These are phyloP conservation scores for Hirtodrosophila confusa DNA, from an alignment of 2,888 invertebrate genomes.

Conservation along the genomic window DNA sequence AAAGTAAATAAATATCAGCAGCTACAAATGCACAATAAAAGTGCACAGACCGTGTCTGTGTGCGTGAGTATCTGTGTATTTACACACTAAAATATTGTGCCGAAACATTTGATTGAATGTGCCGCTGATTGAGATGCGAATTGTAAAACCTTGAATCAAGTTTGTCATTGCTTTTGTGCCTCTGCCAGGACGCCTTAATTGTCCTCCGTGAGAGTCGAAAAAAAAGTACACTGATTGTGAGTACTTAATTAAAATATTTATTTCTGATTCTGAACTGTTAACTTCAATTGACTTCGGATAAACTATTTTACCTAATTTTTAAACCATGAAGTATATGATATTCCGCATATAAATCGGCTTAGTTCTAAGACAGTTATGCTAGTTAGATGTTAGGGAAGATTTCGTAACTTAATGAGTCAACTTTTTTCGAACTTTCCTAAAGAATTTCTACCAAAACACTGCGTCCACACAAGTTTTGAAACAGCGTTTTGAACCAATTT, in stretches of 20 bases:
- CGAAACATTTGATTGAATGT: constrained; percentile 66
- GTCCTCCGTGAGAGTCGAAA: not conserved
- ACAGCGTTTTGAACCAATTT: too few relatives aligned
- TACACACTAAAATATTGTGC: constrained; percentile 44
- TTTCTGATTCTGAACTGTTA: not conserved
- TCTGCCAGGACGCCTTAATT: constrained; percentile 27
- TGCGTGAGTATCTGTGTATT: constrained; percentile 30
- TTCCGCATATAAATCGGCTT: too few relatives aligned
- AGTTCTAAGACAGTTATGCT: too few relatives aligned
- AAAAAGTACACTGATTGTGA: not conserved
- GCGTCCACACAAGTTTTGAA: too few relatives aligned
- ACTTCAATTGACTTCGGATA: too few relatives aligned
- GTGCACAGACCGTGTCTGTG: constrained; percentile 31
- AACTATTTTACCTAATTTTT: too few relatives aligned
- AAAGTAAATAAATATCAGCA: constrained; percentile 69
- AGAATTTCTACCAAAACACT: too few relatives aligned
- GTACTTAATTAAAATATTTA: constrained; percentile 7
- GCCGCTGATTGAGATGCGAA: constrained; percentile 64
- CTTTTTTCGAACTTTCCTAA: too few relatives aligned
- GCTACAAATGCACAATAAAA: constrained; percentile 59
- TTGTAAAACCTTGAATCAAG: constrained; percentile 42
- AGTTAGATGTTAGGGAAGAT: too few relatives aligned
- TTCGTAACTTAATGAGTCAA: too few relatives aligned
- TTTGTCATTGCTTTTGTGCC: constrained; percentile 36
- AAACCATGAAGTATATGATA: too few relatives aligned